Evolutionary conservation across 2,113 vertebrate species (phyloP).

Genomic region (Pholis gunnellus): DNA sequence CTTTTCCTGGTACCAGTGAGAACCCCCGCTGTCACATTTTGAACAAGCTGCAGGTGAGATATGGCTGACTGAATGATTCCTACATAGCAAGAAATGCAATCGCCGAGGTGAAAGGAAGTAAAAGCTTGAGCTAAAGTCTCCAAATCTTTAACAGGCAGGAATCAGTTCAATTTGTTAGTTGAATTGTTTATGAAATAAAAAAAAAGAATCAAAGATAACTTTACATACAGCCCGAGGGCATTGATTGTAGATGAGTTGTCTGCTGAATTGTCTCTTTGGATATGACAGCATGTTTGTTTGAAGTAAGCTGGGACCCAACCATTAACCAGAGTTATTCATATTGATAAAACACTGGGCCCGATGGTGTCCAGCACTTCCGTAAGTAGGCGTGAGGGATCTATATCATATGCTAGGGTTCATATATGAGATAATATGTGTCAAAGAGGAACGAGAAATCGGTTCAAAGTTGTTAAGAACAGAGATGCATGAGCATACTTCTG

Average conservation of each 20-base stretch:
- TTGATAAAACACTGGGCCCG: not conserved
- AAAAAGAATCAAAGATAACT: not conserved
- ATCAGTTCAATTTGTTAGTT: not conserved
- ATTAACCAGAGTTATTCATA: not conserved
- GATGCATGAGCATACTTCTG: not conserved
- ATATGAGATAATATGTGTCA: not conserved
- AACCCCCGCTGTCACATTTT: not conserved
- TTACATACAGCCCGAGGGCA: not conserved
- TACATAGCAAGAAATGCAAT: not conserved
- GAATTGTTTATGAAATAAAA: no score
- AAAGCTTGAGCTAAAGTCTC: not conserved
- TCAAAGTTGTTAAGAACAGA: not conserved
- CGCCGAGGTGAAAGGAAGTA: not conserved
- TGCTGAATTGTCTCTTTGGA: not conserved
- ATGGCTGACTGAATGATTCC: not conserved
- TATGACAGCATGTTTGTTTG: not conserved
- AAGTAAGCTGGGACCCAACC: not conserved
- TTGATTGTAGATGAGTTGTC: not conserved
- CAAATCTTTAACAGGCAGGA: not conserved
- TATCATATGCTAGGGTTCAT: not conserved
- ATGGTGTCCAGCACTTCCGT: not conserved
- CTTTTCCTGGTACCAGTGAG: not conserved
- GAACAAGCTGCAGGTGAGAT: not conserved
- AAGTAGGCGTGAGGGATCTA: not conserved
- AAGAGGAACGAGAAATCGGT: not conserved